Base-by-base conservation (phyloP, 2,888 invertebrate genomes). In the Drosophila pseudotalamancana region DNA sequence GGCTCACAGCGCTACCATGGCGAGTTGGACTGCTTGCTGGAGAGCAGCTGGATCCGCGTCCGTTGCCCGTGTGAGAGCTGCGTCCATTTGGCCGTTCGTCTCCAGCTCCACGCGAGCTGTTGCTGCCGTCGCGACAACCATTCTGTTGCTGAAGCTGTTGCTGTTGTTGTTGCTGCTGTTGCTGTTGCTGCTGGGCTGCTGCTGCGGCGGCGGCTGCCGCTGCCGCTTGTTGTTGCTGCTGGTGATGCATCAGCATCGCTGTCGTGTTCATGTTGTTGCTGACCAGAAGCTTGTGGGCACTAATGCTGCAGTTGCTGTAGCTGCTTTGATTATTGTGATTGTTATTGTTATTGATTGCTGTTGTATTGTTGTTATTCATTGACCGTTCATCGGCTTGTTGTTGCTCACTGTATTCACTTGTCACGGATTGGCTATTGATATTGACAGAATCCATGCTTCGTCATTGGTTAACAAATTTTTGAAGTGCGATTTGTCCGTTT, bases 361-460 rank as follows among this genome's bases (percentile, higher is more conserved):
- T 59, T 66, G 57, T 66, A 39, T 71, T 80, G 49, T 72, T 74
- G 60, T 63, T 83, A 74, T 72, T 88, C 76, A 82, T 80, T 29
- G 72, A 71, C 54, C 76, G 78, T 43, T 70, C 78, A 72, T 77
- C 75, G 88, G 80, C 50, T 84, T 49, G 65, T 23, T 56, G 39
- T 9, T 35, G 56, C 21, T 71, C 89, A 88, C 91, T 91, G 76
- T 93, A 93, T 89, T 94, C 94, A 92, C 93, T 93, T 86, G 92
- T 90, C 61, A 90, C 91, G 70, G 92, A 91, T 77, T 91, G 92
- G 74, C 92, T 92, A 91, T 93, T 75, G 71, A 53, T 93, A 92
- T 93, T 93, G 77, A 92, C 92, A 89, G 93, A 92, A 90, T 93
- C 93, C 93, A 93, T 93, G 79, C 88, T 89, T 83, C 83, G 73